These are phyloP conservation scores for Lophochroa leadbeateri DNA, from an alignment of 2,113 vertebrate species.

Conservation along the genomic window DNA sequence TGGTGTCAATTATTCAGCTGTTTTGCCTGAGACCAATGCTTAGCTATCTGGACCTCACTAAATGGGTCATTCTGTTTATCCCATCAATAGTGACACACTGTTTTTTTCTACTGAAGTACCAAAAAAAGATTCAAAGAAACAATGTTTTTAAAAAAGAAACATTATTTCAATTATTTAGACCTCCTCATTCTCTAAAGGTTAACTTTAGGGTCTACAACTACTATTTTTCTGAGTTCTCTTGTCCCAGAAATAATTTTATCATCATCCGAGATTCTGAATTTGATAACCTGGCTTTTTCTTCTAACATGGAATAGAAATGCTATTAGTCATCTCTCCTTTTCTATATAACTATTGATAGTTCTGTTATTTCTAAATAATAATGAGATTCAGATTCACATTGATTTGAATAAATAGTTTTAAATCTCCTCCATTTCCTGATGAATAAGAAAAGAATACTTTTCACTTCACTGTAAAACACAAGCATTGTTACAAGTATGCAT, in stretches of 20 bases:
- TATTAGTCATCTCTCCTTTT: neutral
- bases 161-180: neutral
- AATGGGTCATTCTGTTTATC: neutral
- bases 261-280: neutral
- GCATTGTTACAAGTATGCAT: neutral
- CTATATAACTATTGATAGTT: neutral
- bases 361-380: neutral
- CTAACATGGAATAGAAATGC: neutral
- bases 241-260: neutral
- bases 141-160: neutral
- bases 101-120: neutral
- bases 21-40: neutral
- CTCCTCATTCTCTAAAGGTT: neutral
- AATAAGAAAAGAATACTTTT: neutral
- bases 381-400: neutral
- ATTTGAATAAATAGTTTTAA: neutral
- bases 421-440: neutral
- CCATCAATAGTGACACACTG: neutral
- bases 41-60: neutral
- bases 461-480: accelerated
- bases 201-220: neutral
- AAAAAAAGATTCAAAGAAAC: neutral
- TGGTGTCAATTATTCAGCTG: neutral
- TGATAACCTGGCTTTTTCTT: neutral
- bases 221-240: neutral